Base-by-base conservation (phyloP, 2,113 vertebrate species). In the Ophiodon elongatus region DNA sequence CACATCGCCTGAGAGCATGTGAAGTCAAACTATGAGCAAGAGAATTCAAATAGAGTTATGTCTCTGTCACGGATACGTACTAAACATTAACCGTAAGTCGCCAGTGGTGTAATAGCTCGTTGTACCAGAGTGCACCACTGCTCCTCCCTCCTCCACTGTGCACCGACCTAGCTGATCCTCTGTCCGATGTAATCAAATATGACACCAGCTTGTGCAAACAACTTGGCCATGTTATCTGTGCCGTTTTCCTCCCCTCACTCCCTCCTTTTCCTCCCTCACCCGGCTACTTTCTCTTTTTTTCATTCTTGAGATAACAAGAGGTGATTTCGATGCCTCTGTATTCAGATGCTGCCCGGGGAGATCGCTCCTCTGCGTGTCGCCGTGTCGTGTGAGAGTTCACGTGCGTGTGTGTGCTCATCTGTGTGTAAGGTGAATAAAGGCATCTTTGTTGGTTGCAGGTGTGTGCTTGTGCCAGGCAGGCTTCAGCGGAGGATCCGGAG, bases 361-460 rank as follows among this genome's bases (percentile, higher is more conserved):
- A 74, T 59, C 17, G 76, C 80, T 83, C 76, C 60, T 45, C 54
- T 82, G 78, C 54, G 25, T 78, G 65, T 81, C 13, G 2, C 79
- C 41, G 8, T 80, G 64, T 31, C 50, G 23, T 74, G 76, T 69
- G 74, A 54, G 77, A 15, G 68, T 73, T 37, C 35, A 45, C 13
- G 47, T 60, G 52, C 69, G 33, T 63, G 73, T 57, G 33, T 57
- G 76, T 43, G 45, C 2, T 3, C 14, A 70, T 19, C 73, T 60
- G 79, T 90, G 82, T 85, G 87, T 76, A 29, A 64, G 85, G 82
- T 27, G 76, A 88, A 94, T 91, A 93, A 94, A 91, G 92, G 78
- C 84, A 82, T 88, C 91, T 91, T 94, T 95, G 94, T 94, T 93
- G 80, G 72, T 43, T 92, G 90, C 93, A 94, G 94, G 94, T 94